Evolutionary conservation across 2,113 vertebrate genomes (phyloP), one percentile per base, ranked within the genome.

Genomic region (Himantopus leucocephalus): DNA sequence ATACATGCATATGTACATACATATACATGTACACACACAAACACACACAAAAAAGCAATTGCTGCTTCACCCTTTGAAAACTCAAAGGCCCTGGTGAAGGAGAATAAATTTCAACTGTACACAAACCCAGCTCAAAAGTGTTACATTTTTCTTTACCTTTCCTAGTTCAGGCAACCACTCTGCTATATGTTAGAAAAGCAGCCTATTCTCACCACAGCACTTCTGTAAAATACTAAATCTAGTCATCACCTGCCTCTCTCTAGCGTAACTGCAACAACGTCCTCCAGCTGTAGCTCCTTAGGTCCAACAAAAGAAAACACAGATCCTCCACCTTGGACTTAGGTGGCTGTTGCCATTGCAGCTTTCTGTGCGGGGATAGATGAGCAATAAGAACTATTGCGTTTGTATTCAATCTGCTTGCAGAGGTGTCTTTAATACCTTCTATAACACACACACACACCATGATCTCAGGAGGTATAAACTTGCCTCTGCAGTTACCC

Each of bases 1-100:
- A 14, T 16, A n/a, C 1, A 9, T 8, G 9, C 3, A 2, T 39
- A 12, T 12, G 8, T 39, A 37, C 12, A 27, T 11, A 37, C 5
- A 27, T 9, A 37, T 1, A 2, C 7, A 4, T 6, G 8, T 48
- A 62, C 10, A 14, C 17, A 37, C 15, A 41, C 29, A 59, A 10
- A 19, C 2, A 75, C 12, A 64, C 12, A 34, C 26, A 73, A 66
- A 67, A 60, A 74, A 48, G 3, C 9, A 17, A 34, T 23, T 39
- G 13, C 47, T 60, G 34, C 23, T 89, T 73, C 67, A 39, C 10
- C 11, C 48, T 73, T 48, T 53, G 68, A 71, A 66, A 84, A 41
- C 8, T 30, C 67, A 60, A 39, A 77, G 27, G 21, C 4, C 14
- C 5, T 35, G 22, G 12, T 22, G 32, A 67, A 64, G n/a, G 20